These are phyloP conservation scores for Otolemur crassicaudatus DNA, from an alignment of 2,797 vertebrate species.

Conservation along the genomic window DNA sequence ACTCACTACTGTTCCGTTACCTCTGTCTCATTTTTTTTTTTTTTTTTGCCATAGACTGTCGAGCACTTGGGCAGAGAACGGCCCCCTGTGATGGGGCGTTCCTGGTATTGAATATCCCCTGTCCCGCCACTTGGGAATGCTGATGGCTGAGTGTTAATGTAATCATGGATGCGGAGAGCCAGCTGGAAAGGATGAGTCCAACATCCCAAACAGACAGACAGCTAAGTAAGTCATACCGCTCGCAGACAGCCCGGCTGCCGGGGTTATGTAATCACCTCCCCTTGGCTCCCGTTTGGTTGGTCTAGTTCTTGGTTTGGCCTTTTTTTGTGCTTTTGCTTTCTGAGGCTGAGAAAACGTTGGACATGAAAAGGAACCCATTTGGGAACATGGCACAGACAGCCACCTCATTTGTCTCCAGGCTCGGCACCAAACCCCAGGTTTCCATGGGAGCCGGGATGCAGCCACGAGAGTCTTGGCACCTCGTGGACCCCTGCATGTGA, in stretches of 20 bases:
- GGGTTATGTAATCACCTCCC: slow-evolving; percentile 66
- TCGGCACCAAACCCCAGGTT: slow-evolving; percentile 56
- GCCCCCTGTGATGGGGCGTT: not conserved
- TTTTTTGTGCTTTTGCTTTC: slow-evolving; percentile 52
- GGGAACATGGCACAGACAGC: not conserved
- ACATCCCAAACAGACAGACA: slow-evolving; percentile 69
- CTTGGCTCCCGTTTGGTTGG: not conserved
- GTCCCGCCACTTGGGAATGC: slow-evolving; percentile 45
- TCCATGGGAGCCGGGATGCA: not conserved
- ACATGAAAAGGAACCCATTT: slow-evolving; percentile 68
- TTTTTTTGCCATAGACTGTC: not conserved
- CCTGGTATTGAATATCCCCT: slow-evolving; percentile 43
- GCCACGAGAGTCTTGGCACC: not conserved
- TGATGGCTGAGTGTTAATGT: slow-evolving; percentile 58
- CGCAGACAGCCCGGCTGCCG: slow-evolving; percentile 71
- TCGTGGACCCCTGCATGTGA: not conserved
- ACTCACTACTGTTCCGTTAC: not conserved
- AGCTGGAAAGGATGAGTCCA: slow-evolving; percentile 62
- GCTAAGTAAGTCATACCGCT: slow-evolving; percentile 64
- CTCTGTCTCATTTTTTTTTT: slow-evolving; percentile 33
- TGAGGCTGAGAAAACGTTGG: slow-evolving; percentile 27
- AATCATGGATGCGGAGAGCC: slow-evolving; percentile 49
- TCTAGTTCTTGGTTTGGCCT: slow-evolving; percentile 43
- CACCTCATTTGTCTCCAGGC: slow-evolving; percentile 48
- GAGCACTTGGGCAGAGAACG: not conserved